phyloP scores from a whole-genome alignment of 2,888 invertebrate species.

The Microctonus brassicae region DNA sequence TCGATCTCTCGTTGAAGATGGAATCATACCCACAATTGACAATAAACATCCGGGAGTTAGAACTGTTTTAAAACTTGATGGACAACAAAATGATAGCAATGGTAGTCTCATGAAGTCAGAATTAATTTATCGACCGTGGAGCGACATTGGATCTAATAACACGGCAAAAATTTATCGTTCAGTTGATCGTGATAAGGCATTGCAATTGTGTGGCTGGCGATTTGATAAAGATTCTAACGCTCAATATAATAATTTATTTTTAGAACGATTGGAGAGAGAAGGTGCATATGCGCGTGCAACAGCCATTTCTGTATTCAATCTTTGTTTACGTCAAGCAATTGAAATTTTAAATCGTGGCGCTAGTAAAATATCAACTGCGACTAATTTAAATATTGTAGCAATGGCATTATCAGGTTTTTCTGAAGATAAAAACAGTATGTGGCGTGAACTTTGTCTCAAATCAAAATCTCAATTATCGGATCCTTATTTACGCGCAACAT shows the following conservation, averaged over 20 bases:
- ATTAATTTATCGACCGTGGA: constrained; percentile 74
- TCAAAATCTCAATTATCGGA: constrained; percentile 86
- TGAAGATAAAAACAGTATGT: constrained; percentile 85
- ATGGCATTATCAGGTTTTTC: constrained; percentile 90
- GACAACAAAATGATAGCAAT: constrained; percentile 65
- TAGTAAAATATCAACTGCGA: constrained; percentile 63
- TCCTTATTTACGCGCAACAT: constrained; percentile 91
- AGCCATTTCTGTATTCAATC: constrained; percentile 91
- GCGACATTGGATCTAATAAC: constrained; percentile 75
- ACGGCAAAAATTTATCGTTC: constrained; percentile 72
- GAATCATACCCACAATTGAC: constrained; percentile 73
- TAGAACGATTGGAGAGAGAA: constrained; percentile 81
- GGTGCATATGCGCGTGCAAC: constrained; percentile 86
- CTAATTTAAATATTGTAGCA: constrained; percentile 77
- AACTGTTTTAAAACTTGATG: constrained; percentile 73
- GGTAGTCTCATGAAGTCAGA: constrained; percentile 74
- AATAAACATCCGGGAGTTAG: constrained; percentile 77
- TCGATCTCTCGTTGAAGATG: constrained; percentile 79
- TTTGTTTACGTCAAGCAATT: constrained; percentile 86
- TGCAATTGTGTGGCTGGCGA: constrained; percentile 92
- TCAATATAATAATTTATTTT: constrained; percentile 71
- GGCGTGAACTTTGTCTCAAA: constrained; percentile 81
- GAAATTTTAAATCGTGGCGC: constrained; percentile 86
- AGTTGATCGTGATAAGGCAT: constrained; percentile 82
- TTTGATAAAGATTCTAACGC: constrained; percentile 79